Evolutionary conservation across 2,113 vertebrate species (phyloP), one percentile per base, ranked within the genome.

Genomic region (Thunnus thynnus): DNA sequence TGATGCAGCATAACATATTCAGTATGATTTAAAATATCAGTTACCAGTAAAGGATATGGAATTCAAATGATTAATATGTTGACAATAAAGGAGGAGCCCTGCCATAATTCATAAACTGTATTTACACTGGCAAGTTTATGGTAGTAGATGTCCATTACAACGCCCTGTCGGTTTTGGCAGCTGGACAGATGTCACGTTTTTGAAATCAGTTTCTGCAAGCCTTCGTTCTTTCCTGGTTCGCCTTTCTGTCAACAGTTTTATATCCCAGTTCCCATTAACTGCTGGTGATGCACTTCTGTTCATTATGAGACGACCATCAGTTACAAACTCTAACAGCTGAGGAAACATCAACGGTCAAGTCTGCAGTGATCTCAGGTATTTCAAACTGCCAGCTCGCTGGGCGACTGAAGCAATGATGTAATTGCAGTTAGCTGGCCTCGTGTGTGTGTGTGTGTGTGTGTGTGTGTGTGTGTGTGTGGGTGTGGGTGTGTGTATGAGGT

Each of bases 331-430:
- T 5, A 13, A 46, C 63, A 13, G 17, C 61, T 65, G 46, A 56
- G 11, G 30, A 65, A 78, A 69, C 7, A 60, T 48, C 72, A 82
- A 73, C 64, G 22, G 55, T 82, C 66, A 27, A 4, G 5, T 56
- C 50, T 48, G 10, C 6, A 3, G 17, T 67, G 48, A 57, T 56
- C 22, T 73, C 66, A 54, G 36, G 55, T 82, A 30, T 66, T 84
- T 72, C 25, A 18, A 78, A 80, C 48, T 14, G 77, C 46, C 13
- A 20, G 47, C 54, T 56, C 56, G 58, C 25, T 18, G 8, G 20
- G 66, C 25, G 0, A 48, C 62, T 65, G 64, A 75, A 81, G 51
- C 13, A 4, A 13, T 84, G 88, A 81, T 65, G 78, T 85, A 73
- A 84, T 20, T 70, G 54, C 54, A 44, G 62, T 62, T 18, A 14